Evolutionary conservation across 1,140 invertebrate species (phyloP), one percentile per base, ranked within the genome.

Genomic region (Leptinotarsa lineolata): DNA sequence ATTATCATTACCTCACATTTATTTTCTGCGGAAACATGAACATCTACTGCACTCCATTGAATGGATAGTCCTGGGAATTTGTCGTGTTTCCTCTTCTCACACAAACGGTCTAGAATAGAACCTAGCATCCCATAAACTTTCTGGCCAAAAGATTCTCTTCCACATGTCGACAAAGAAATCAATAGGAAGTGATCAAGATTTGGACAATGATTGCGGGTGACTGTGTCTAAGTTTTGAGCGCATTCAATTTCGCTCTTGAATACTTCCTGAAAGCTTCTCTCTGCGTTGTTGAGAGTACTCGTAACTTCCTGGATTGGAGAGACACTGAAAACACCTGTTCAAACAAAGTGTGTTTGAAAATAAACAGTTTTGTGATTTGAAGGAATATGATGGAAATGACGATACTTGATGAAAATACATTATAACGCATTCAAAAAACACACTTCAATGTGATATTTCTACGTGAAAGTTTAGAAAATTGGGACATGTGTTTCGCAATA

Each of bases 271-370:
- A 95, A 98, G 80, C 93, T 92, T 67, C 90, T 90, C 24, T 89
- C 88, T 0, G 91, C 91, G 81, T 95, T 93, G 83, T 98, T 95
- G 84, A 97, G 94, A 71, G 99, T 90, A 61, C 96, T 86, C 21
- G 90, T 92, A 86, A 98, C 97, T 13, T 91, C 85, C 4, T 98
- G 85, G 71, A 96, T 94, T 79, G 92, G 94, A n/a, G 97, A 96
- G 72, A 98, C 86, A 85, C 99, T 96, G 85, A 98, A 98, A 59
- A 99, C 91, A 20, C 88, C 92, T 65, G 15, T 39, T 39, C 30
- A 2, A 39, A 39, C 30, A 39, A 39, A 39, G 30, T 39, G 30
- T 39, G 30, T 11, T 39, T 39, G 30, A 39, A 39, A 39, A 39
- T 39, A 2, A 39, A 39, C 30, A 30, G 30, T 30, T 30, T 30